Evolutionary conservation across 2,888 invertebrate genomes (phyloP).

Genomic region (Drosophila anomalata): DNA sequence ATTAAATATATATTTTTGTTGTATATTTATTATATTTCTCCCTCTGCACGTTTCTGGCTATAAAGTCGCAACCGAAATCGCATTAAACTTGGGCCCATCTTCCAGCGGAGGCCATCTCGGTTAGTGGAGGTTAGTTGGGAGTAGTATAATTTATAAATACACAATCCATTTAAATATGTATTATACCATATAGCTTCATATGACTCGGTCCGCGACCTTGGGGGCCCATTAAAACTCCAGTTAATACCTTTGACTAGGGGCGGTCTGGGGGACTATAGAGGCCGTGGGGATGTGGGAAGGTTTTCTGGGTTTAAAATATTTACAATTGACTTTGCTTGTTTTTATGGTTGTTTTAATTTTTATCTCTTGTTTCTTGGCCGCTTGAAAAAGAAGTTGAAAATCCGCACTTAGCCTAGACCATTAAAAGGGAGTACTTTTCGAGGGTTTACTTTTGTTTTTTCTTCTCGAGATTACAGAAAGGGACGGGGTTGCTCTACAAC

Average conservation of each 20-base stretch:
- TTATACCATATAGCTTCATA: conserved; percentile 52
- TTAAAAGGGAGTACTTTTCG: conserved; percentile 21
- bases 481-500: conserved; percentile 44
- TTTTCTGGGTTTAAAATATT: conserved; percentile 52
- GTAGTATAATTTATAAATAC: conserved; percentile 47
- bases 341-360: conserved; percentile 39
- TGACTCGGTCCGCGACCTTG: conserved; percentile 70
- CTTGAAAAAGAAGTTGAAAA: conserved; percentile 34
- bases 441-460: conserved; percentile 8
- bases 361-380: conserved; percentile 24
- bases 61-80: conserved; percentile 46
- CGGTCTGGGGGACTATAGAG: conserved; percentile 35
- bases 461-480: conserved; percentile 15
- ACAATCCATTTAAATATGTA: conserved; percentile 15
- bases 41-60: conserved; percentile 17
- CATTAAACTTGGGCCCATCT: conserved; percentile 54
- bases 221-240: conserved; percentile 74
- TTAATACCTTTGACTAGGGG: conserved; percentile 53
- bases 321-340: conserved; percentile 65
- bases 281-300: conserved; percentile 38
- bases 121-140: conserved; percentile 67
- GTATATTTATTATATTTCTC: conserved; percentile 18
- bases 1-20: conserved; percentile 21
- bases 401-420: conserved; percentile 30
- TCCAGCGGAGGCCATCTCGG: conserved; percentile 63